Evolutionary conservation across 2,113 vertebrate species (phyloP).

Genomic region (Aphyosemion australe): DNA sequence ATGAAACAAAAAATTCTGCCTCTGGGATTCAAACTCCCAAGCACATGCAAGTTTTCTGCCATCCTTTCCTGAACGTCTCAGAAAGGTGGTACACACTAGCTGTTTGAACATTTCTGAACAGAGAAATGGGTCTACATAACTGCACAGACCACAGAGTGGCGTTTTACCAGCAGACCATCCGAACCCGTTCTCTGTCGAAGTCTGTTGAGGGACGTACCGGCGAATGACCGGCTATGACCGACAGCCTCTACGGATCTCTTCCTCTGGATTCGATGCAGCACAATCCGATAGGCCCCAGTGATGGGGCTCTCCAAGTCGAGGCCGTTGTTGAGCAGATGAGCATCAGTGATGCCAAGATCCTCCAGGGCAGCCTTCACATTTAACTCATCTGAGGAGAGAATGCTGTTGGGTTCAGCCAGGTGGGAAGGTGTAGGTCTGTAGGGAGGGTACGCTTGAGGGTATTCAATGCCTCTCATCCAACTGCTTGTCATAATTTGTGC

Average conservation of each 20-base stretch:
- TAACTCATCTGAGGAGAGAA: constrained; percentile 61
- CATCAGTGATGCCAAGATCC: constrained; percentile 70
- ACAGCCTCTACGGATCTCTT: constrained; percentile 53
- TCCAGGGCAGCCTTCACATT: constrained; percentile 64
- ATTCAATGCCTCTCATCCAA: constrained; percentile 73
- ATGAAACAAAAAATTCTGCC: not conserved
- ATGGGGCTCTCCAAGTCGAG: constrained; percentile 65
- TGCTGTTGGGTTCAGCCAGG: constrained; percentile 46
- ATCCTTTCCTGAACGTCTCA: not conserved
- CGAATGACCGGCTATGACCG: constrained; percentile 30
- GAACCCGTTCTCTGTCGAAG: constrained; percentile 40
- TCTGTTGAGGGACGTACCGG: constrained; percentile 28
- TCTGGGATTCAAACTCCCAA: not conserved
- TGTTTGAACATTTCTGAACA: not conserved
- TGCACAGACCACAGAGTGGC: constrained; percentile 61
- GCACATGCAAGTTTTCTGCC: not conserved
- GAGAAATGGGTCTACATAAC: constrained; percentile 58
- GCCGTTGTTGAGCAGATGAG: constrained; percentile 64
- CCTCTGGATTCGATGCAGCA: constrained; percentile 74
- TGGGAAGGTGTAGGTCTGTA: constrained; percentile 50
- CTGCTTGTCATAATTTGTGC: constrained; percentile 57
- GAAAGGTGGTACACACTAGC: not conserved
- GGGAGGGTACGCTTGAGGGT: constrained; percentile 49
- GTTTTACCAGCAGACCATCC: constrained; percentile 28
- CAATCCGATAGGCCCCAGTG: constrained; percentile 73